Evolutionary conservation across 2,888 invertebrate species (phyloP), one percentile per base, ranked within the genome.

Genomic region (Spisula subtruncata): DNA sequence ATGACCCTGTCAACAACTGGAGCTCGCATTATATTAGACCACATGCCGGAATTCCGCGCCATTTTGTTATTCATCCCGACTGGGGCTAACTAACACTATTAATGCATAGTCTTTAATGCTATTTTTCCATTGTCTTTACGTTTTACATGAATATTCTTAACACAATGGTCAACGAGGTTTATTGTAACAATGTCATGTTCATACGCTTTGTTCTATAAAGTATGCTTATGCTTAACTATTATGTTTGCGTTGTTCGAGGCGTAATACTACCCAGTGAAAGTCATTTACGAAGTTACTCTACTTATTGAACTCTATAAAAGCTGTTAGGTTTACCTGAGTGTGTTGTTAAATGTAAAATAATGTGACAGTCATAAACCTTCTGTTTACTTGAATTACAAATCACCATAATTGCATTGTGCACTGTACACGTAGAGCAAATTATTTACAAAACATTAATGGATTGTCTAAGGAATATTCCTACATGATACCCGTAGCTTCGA

Each of bases 41-140:
- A 25, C 95, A 95, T 56, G 93, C 91, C 29, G 85, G 84, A 2
- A 90, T 92, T 80, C 94, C 95, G 41, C 93, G 95, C 10, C 96
- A 96, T 92, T 96, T 94, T 91, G 94, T 94, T 25, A 95, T 96
- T 84, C 96, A 96, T 86, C 96, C 96, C 5, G 96, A 96, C 91
- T 96, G 95, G 96, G 96, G 96, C 88, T 95, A 94, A 93, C 75
- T 86, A 41, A 51, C 84, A 46, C 0, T 35, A 14, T 29, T 84
- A 51, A 48, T 46, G 16, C 20, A 20, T 66, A 66, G 66, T 16
- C 25, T 25, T n/a, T 66, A 46, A 35, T 35, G 56, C 16, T 41
- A 32, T 46, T 83, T 83, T n/a, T 80, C 46, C n/a, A 25, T 25
- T 25, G 5, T 4, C 51, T 51, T n/a, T 51, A 51, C 16, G 60